Conservation (phyloP, 2,113 vertebrate genomes). For the Galbula dea region DNA sequence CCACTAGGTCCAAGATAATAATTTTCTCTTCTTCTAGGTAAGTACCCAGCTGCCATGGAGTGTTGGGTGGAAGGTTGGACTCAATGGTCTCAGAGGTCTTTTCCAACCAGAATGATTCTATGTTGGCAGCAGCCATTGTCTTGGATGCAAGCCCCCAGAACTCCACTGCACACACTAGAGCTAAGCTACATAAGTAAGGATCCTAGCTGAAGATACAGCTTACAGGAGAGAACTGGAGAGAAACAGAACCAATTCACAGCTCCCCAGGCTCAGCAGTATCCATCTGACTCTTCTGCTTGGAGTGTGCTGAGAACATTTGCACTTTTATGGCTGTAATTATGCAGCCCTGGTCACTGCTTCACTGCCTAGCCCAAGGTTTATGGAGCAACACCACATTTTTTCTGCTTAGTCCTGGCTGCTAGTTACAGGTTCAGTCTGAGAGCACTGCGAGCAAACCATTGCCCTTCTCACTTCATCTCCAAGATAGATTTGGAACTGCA, state of each 20-base stretch:
- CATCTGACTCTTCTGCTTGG: background rate
- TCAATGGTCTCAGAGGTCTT: no score
- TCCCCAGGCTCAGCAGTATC: slow-evolving; percentile 7
- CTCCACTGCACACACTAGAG: background rate
- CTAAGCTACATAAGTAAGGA: background rate
- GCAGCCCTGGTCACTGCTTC: background rate
- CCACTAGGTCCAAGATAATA: background rate
- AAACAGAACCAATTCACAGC: background rate
- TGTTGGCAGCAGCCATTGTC: background rate
- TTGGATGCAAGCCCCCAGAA: background rate
- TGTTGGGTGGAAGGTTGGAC: no score
- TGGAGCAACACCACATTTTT: background rate
- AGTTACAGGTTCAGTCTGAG: no score
- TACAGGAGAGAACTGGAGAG: slow-evolving; percentile 4
- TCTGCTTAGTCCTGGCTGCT: background rate
- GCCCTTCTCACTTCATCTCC: background rate
- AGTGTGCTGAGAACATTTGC: background rate
- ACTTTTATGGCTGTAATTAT: background rate
- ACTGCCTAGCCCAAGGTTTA: background rate
- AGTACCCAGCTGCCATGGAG: background rate
- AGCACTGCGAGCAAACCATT: background rate
- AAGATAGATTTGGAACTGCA: background rate
- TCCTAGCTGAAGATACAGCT: background rate
- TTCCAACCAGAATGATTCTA: no score
- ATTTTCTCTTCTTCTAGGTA: background rate